Percentiles rank a stretch among this genome's conserved stretches.
Conservation (phyloP, 2,888 invertebrate species). For the Dioctria linearis region DNA sequence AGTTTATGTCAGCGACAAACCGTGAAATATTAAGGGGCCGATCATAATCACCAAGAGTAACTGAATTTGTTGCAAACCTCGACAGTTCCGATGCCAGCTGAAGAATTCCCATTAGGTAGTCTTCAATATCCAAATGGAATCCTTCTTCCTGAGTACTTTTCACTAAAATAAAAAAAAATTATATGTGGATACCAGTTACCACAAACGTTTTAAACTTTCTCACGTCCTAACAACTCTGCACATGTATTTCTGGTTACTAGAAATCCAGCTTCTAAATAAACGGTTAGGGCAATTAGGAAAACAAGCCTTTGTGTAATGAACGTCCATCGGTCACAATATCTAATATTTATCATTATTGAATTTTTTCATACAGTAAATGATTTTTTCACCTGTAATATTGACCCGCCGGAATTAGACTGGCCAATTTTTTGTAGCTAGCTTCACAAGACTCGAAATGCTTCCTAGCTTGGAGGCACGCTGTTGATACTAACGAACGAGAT, state of each 20-base stretch:
- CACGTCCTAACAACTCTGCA: slow-evolving; percentile 85
- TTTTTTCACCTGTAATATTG: slow-evolving; percentile 82
- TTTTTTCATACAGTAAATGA: slow-evolving; percentile 52
- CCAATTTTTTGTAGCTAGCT: slow-evolving; percentile 77
- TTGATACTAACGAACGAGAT: slow-evolving; percentile 72
- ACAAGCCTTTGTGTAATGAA: slow-evolving; percentile 85
- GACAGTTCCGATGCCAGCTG: slow-evolving; percentile 88
- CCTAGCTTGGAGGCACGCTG: slow-evolving; percentile 78
- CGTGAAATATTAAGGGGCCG: slow-evolving; percentile 87
- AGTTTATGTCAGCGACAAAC: slow-evolving; percentile 89
- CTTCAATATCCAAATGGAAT: slow-evolving; percentile 92
- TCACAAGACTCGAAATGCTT: slow-evolving; percentile 78
- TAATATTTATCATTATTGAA: slow-evolving; percentile 62
- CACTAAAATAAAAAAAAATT: slow-evolving; percentile 73
- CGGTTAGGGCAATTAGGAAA: slow-evolving; percentile 82
- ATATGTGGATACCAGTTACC: slow-evolving; percentile 46
- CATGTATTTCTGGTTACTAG: slow-evolving; percentile 82
- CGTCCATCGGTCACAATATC: slow-evolving; percentile 91
- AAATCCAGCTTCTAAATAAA: slow-evolving; percentile 85
- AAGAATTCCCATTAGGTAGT: slow-evolving; percentile 88
- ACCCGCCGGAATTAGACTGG: slow-evolving; percentile 78
- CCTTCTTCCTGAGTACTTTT: slow-evolving; percentile 78
- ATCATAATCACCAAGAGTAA: slow-evolving; percentile 86
- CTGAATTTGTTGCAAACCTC: slow-evolving; percentile 87
- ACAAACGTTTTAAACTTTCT: slow-evolving; percentile 63